Evolutionary conservation across 1,140 invertebrate genomes (phyloP).

Genomic region (roundworm (Caenorhabditis elegans)): WBcel235 BX284606.5:5301001-5301500

Average conservation of each 20-base stretch:
- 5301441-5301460: background rate
- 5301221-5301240: background rate
- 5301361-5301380: constrained; percentile 18
- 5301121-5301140: constrained; percentile 6
- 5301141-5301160: background rate
- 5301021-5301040: no score
- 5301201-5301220: background rate
- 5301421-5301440: constrained; percentile 1
- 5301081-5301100: no score
- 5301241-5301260: background rate
- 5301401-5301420: background rate
- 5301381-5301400: background rate
- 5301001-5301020: no score
- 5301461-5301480: constrained; percentile 1
- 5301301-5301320: background rate
- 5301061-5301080: no score
- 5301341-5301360: background rate
- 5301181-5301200: background rate
- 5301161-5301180: background rate
- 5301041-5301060: no score
- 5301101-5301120: no score
- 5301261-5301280: background rate
- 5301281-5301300: background rate
- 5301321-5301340: background rate
- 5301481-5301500: constrained; percentile 26